A percentile compares a stretch with the other conserved stretches of the same genome.
Evolutionary conservation across 2,113 vertebrate genomes (phyloP).

Genomic region (Emydocephalus ijimae): DNA sequence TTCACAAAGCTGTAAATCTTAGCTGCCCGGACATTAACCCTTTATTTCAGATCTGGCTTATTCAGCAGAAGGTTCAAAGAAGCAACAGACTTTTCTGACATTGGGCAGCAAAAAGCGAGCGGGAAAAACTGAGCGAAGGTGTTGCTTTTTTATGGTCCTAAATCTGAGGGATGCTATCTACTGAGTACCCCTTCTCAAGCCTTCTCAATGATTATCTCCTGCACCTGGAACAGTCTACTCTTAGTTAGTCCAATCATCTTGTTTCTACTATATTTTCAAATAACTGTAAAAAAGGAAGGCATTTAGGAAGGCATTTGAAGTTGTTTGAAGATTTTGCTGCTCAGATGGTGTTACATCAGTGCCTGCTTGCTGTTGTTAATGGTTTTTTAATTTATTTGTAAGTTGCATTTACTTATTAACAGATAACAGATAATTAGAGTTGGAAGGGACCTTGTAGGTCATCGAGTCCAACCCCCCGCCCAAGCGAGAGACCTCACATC

Average conservation of each 20-base stretch:
- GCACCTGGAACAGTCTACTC: not conserved
- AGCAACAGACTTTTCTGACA: not conserved
- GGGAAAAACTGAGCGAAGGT: not conserved
- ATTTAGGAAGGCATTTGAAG: not conserved
- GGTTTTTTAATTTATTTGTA: not conserved
- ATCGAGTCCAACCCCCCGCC: no score
- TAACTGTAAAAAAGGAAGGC: not conserved
- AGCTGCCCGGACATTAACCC: not conserved
- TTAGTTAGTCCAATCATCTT: not conserved
- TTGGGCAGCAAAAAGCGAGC: not conserved
- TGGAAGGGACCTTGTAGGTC: no score
- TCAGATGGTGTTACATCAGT: not conserved
- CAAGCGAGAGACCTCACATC: no score
- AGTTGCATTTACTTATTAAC: not conserved
- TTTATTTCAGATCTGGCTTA: not conserved
- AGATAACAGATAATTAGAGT: no score
- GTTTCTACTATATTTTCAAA: not conserved
- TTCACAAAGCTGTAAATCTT: not conserved
- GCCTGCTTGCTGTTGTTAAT: not conserved
- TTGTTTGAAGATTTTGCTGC: not conserved
- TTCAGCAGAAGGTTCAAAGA: not conserved
- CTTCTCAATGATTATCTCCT: not conserved
- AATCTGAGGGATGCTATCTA: not conserved
- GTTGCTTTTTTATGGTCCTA: not conserved
- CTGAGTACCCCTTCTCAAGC: not conserved